Base-by-base conservation (phyloP, 2,113 vertebrate genomes). In the Rhinopomastus cyanomelas region DNA sequence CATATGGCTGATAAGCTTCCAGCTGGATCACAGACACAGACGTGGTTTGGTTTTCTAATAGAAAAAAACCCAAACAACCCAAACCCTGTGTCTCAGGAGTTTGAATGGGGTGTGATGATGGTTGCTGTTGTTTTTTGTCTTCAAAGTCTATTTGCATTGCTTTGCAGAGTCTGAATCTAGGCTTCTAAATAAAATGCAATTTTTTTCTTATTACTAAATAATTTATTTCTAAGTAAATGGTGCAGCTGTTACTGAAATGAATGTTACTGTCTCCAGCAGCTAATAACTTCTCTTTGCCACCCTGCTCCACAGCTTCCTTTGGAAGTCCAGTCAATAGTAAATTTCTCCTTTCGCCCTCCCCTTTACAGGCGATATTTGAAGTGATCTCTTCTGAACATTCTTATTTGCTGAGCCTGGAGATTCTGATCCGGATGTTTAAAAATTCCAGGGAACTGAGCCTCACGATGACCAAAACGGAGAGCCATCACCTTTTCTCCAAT, bases 311-410 rank as follows among this genome's bases (percentile, higher is more conserved):
- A 0, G 42, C 42, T 49, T 46, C 15, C 12, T 68, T 51, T 23
- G 29, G 22, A 32, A 13, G 8, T 16, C n/a, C 22, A 27, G 5
- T 87, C 62, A 32, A 11, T 6, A 72, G 3, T 88, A 73, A 79
- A 14, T 64, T 18, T 94, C 44, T 57, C 65, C 51, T 36, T 21
- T n/a, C 14, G 14, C 11, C 22, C 34, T 89, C 64, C 32, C 2
- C 64, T 85, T 46, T 34, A 36, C 82, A 99, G 99, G 98, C 99
- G 6, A 99, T 99, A 95, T 99, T 99, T 95, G 99, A 99, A 96
- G 98, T 99, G 88, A 99, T 99, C 83, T 99, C 99, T 36, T 99
- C 99, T 3, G 99, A 99, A 90, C 98, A 99, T 96, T 99, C 99
- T 2, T 99, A 99, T 22, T 97, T 99, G 59, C 98, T 99, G 96